These are phyloP conservation scores for Cotesia vestalis DNA, from an alignment of 1,140 invertebrate genomes.

Conservation along the genomic window DNA sequence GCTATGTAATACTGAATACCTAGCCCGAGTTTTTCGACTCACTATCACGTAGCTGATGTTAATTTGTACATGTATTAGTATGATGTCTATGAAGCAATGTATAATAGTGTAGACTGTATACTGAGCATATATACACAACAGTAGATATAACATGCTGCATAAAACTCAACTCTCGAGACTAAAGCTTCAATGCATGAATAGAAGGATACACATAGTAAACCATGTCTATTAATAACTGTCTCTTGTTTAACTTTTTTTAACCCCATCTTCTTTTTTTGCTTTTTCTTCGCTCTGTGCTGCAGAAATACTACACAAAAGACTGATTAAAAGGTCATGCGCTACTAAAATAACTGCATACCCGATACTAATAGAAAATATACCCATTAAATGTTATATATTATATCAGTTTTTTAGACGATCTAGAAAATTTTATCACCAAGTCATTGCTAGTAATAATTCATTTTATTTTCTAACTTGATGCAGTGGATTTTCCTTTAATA, in stretches of 20 bases:
- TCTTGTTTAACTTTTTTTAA: slow-evolving; percentile 2
- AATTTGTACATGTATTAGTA: no score
- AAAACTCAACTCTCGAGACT: slow-evolving; percentile 20
- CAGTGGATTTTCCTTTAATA: no score
- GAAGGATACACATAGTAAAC: slow-evolving; percentile 12
- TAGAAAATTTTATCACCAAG: no score
- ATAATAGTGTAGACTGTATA: background rate
- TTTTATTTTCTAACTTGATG: no score
- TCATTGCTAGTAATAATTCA: no score
- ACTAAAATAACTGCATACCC: background rate
- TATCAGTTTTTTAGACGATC: no score
- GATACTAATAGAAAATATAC: no score
- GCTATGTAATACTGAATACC: no score
- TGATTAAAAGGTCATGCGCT: background rate
- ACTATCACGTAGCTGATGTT: no score
- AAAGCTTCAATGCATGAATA: slow-evolving; percentile 17
- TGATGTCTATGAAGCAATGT: no score
- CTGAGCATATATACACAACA: background rate
- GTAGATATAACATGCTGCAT: background rate
- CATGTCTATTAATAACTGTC: slow-evolving; percentile 21
- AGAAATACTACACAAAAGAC: background rate
- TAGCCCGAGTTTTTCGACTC: slow-evolving; percentile 2
- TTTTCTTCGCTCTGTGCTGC: background rate
- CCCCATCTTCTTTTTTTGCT: background rate
- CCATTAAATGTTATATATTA: no score